Conservation (phyloP, 2,113 vertebrate species). For the Anguilla japonica region DNA sequence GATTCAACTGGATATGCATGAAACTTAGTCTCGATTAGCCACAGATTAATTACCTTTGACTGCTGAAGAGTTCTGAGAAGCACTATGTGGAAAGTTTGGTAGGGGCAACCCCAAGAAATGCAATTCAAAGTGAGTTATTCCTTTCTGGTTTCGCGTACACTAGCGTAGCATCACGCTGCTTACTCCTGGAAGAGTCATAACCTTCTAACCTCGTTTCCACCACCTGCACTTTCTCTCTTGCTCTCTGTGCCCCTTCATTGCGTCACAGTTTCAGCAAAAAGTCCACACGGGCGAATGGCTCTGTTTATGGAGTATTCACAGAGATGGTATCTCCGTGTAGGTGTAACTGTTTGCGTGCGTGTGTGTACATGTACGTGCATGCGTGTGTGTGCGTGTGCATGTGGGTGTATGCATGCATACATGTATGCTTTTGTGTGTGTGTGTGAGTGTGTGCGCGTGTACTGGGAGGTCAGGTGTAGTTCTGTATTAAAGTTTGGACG, state of each 20-base stretch:
- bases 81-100: not conserved
- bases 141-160: not conserved
- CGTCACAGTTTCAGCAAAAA: not conserved
- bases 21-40: not conserved
- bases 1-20: not conserved
- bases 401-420: too few relatives aligned
- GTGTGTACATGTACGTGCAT: not conserved
- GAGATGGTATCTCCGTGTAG: too few relatives aligned
- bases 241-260: not conserved
- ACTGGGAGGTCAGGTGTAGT: too few relatives aligned
- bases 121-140: not conserved
- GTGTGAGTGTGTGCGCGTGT: too few relatives aligned
- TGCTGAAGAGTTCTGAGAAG: not conserved
- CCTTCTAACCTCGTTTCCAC: slow-evolving; percentile 24
- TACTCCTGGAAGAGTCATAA: not conserved
- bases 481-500: too few relatives aligned
- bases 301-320: not conserved
- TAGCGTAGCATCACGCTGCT: not conserved
- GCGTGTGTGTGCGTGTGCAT: too few relatives aligned
- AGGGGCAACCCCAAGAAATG: not conserved
- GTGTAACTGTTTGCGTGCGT: not conserved
- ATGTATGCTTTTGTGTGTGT: too few relatives aligned
- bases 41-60: not conserved
- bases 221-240: slow-evolving; percentile 10
- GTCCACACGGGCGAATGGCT: not conserved